These are phyloP conservation scores for Tragelaphus strepsiceros DNA, from an alignment of 2,113 vertebrate species.

Conservation along the genomic window DNA sequence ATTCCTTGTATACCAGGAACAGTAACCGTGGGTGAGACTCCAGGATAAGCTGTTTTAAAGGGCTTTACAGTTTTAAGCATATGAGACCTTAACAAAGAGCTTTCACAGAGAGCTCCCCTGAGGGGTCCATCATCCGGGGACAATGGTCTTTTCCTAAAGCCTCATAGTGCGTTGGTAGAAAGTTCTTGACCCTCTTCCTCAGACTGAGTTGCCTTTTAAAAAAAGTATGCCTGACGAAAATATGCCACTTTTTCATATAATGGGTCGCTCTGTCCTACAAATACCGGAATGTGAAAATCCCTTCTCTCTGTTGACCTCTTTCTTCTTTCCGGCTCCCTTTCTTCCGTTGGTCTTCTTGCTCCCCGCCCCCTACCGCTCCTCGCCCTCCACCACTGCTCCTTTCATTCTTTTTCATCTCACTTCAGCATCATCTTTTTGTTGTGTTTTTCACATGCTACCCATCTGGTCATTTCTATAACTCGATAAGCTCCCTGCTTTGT, in stretches of 20 bases:
- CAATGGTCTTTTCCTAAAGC: conserved; percentile 57
- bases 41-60: conserved; percentile 36
- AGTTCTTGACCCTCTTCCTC: conserved; percentile 58
- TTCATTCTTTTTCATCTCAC: not conserved
- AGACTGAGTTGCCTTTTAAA: conserved; percentile 36
- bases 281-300: not conserved
- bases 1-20: not conserved
- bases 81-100: conserved; percentile 39
- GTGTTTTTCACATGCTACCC: not conserved
- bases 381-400: not conserved
- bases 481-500: not conserved
- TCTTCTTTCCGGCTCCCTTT: not conserved
- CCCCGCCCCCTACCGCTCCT: rapidly evolving
- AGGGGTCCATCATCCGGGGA: conserved; percentile 10
- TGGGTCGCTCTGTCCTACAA: conserved; percentile 1
- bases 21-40: not conserved
- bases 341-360: not conserved
- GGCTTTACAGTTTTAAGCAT: not conserved
- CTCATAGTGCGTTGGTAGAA: conserved; percentile 26
- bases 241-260: conserved; percentile 15
- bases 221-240: not conserved
- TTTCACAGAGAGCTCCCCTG: conserved; percentile 25
- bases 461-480: not conserved
- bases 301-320: not conserved
- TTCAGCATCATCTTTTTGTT: not conserved